Conservation (phyloP, 1,140 invertebrate genomes). For the Homalodisca vitripennis region DNA sequence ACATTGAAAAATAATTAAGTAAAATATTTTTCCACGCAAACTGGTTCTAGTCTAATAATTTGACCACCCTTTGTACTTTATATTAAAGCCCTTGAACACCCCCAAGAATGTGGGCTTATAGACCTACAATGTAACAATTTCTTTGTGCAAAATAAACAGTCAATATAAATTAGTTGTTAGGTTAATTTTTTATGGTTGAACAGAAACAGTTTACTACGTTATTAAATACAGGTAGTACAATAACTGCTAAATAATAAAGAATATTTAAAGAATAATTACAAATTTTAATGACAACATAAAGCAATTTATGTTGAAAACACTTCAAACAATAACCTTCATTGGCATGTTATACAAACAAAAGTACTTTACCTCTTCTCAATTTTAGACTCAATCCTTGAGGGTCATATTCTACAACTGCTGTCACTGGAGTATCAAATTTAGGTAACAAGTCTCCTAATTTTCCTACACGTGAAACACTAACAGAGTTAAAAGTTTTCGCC, state of each 20-base stretch:
- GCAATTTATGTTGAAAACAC: neutral
- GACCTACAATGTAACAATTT: too few relatives aligned
- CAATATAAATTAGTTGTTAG: too few relatives aligned
- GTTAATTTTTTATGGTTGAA: neutral
- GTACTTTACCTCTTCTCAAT: constrained; percentile 56
- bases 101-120: too few relatives aligned
- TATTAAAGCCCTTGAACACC: too few relatives aligned
- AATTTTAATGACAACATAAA: neutral
- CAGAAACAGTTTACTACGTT: neutral
- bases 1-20: too few relatives aligned
- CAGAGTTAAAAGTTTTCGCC: constrained; percentile 30
- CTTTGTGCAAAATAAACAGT: too few relatives aligned
- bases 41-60: too few relatives aligned
- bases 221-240: neutral
- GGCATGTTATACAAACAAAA: neutral
- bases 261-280: neutral
- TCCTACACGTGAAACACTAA: constrained; percentile 32
- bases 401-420: constrained; percentile 70
- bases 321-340: neutral
- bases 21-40: too few relatives aligned
- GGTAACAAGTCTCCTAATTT: constrained; percentile 55
- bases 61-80: too few relatives aligned
- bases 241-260: neutral
- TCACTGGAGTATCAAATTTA: constrained; percentile 67
- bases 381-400: constrained; percentile 71